Evolutionary conservation across 2,113 vertebrate species (phyloP), one percentile per base, ranked within the genome.

Genomic region (Clinocottus analis): DNA sequence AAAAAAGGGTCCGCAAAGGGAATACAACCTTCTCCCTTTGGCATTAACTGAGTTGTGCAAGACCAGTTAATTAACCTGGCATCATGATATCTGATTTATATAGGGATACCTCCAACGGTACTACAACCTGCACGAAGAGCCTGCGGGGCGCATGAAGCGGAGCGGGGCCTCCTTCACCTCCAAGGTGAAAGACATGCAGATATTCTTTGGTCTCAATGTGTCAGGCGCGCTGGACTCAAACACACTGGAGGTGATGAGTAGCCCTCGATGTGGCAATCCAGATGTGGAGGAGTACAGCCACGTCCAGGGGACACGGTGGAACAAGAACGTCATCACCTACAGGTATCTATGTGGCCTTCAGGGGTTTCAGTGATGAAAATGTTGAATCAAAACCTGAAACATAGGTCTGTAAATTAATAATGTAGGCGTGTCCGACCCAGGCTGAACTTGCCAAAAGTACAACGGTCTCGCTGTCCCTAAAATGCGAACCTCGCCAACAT

Each of bases 151-250:
- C 33, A 75, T 59, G 9, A 94, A 92, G 81, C 73, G 92, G 31
- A 94, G 92, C 11, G 65, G 67, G 16, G 71, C 86, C 1, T 83
- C 85, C 6, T 93, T 96, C 53, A 80, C 79, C 68, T 90, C 93
- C 58, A 94, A 93, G 70, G 71, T 96, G 65, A 93, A 87, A 66
- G 93, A 94, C 77, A 95, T 96, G 95, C 95, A 96, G 85, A 71
- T 74, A 25, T 96, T 95, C 83, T 95, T 95, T 53, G 85, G 93
- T 25, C 93, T 95, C 23, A 92, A 94, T 64, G 78, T 74, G n/a
- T 94, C 95, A 0, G 95, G 95, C 3, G 63, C 2, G 6, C 72
- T 95, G 47, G 89, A 95, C 77, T 29, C 79, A 0, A 87, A 90
- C 8, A 96, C 95, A 1, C 60, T 95, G 35, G 81, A 88, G 49